Evolutionary conservation across 2,888 invertebrate genomes (phyloP), one percentile per base, ranked within the genome.

Genomic region (Epirrhoe tristata): DNA sequence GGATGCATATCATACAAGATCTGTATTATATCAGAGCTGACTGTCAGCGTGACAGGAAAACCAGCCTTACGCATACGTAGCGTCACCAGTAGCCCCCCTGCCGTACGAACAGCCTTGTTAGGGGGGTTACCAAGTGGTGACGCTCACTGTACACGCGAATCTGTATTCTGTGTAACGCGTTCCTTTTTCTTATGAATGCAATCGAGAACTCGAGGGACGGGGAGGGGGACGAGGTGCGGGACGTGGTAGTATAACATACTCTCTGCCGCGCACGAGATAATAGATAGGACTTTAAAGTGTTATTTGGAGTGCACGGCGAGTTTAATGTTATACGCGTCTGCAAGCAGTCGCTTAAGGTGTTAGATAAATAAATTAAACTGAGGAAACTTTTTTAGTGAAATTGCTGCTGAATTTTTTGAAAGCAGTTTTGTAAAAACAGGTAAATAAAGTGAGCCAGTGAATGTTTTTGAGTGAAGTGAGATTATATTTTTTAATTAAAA

Each of bases 261-360:
- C 12, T 12, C 39, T 12, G 4, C 12, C 39, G n/a, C n/a, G n/a
- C n/a, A 12, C 39, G 12, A 2, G 10, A 43, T 5, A 43, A 4
- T 43, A 43, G 39, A 5, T 43, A 43, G 12, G 39, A 43, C 39
- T 43, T 12, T 1, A 43, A 43, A 43, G 39, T 10, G 12, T 12
- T 2, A 24, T 24, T 24, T 24, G 24, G 24, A 24, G 24, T 24
- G 24, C 24, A 24, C 39, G 39, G 5, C 7, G 36, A 39, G 12
- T 43, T 43, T 12, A 10, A 43, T 43, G 39, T 43, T 43, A 12
- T 43, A 10, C 39, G 12, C 39, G 39, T 10, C 39, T 43, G 51
- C 5, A 34, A 10, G 5, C 62, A 55, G 66, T 17, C 62, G 62
- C 17, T 50, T 39, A 43, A n/a, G 32, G 56, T 56, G 24, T 12